Percentiles rank a stretch among this genome's conserved stretches.
phyloP scores from a whole-genome alignment of 2,888 invertebrate species.

The Anoncus sp. region DNA sequence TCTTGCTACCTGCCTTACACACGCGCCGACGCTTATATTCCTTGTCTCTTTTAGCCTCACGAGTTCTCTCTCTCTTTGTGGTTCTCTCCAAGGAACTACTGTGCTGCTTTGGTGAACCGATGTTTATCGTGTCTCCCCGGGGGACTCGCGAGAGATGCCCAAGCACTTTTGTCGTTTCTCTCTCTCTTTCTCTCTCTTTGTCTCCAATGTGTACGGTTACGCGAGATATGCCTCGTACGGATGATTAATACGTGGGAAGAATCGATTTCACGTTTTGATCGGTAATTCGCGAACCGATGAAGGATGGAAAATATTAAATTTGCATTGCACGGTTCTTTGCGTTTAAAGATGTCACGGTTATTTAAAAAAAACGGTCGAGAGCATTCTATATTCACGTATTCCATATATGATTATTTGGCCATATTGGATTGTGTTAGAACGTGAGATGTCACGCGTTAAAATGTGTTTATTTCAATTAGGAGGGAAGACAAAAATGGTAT shows the following conservation, averaged over 20 bases:
- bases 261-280: slow-evolving; percentile 42
- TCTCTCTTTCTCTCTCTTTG: slow-evolving; percentile 5
- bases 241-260: slow-evolving; percentile 58
- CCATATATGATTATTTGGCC: too few relatives aligned
- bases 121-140: slow-evolving; percentile 65
- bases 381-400: too few relatives aligned
- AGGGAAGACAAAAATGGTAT: too few relatives aligned
- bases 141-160: slow-evolving; percentile 53
- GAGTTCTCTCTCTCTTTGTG: slow-evolving; percentile 16
- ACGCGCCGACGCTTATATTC: slow-evolving; percentile 23
- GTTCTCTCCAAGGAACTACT: slow-evolving; percentile 37
- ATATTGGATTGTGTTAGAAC: too few relatives aligned
- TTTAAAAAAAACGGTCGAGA: too few relatives aligned
- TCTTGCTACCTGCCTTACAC: slow-evolving; percentile 39
- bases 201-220: slow-evolving; percentile 44
- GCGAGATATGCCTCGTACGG: slow-evolving; percentile 42
- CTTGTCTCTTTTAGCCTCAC: slow-evolving; percentile 10
- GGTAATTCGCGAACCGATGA: neutral
- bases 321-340: neutral
- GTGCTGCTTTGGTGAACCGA: slow-evolving; percentile 55
- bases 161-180: slow-evolving; percentile 20
- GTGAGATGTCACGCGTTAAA: too few relatives aligned
- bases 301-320: neutral
- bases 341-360: too few relatives aligned
- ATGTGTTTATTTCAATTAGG: too few relatives aligned